Percentiles rank a stretch among this genome's conserved stretches.
Conservation (phyloP, 2,113 vertebrate genomes). For the Cyanoderma ruficeps region DNA sequence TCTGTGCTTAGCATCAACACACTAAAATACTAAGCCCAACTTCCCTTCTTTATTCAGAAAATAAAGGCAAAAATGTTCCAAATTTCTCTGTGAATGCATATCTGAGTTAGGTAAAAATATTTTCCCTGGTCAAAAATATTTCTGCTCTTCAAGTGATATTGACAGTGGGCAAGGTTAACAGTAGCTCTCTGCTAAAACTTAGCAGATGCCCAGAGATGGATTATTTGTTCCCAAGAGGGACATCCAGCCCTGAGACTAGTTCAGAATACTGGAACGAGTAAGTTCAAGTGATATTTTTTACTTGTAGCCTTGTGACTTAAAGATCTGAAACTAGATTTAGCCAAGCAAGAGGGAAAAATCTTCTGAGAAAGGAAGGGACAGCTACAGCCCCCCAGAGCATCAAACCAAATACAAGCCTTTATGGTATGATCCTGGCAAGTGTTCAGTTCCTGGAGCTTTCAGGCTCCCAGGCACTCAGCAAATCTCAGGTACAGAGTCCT, state of each 20-base stretch:
- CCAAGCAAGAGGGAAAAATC: neutral
- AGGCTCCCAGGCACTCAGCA: constrained; percentile 30
- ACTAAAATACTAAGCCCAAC: neutral
- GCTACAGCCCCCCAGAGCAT: neutral
- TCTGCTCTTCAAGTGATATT: neutral
- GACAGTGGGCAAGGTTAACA: neutral
- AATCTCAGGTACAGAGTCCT: constrained; percentile 3
- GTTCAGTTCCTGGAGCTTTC: constrained; percentile 38
- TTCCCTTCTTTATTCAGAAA: neutral
- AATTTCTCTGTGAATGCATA: neutral
- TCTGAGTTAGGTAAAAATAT: constrained; percentile 2
- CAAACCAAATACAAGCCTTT: neutral
- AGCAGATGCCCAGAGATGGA: neutral
- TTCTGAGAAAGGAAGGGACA: neutral
- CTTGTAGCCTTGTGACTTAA: constrained; percentile 1
- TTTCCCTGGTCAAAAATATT: constrained; percentile 15
- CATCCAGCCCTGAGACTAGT: neutral
- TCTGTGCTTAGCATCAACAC: constrained; percentile 6
- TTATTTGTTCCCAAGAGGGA: constrained; percentile 22
- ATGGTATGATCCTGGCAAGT: neutral
- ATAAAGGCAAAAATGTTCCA: neutral
- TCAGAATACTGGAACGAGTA: constrained; percentile 7
- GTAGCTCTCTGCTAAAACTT: neutral
- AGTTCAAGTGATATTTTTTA: constrained; percentile 19
- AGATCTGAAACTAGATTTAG: neutral